These are phyloP conservation scores for Hippolais icterina DNA, from an alignment of 2,113 vertebrate genomes.

Conservation along the genomic window DNA sequence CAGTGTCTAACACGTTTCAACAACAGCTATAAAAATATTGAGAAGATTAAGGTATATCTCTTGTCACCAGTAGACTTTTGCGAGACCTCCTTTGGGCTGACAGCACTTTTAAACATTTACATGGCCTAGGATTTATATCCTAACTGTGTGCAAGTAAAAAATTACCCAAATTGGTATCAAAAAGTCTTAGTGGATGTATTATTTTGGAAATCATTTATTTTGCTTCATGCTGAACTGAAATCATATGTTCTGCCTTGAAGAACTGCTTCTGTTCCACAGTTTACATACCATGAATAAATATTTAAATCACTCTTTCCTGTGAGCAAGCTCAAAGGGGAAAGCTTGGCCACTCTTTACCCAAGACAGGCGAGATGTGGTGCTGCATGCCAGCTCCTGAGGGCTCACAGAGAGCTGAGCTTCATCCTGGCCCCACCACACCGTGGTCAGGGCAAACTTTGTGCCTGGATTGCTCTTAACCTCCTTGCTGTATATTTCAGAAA, in stretches of 20 bases:
- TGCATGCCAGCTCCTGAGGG: accelerated
- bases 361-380: neutral
- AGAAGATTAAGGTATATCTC: constrained; percentile 26
- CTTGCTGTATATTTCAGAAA: neutral
- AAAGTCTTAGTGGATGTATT: neutral
- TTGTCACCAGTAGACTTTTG: neutral
- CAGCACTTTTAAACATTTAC: constrained; percentile 36
- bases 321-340: neutral
- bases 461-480: neutral
- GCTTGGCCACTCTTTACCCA: neutral
- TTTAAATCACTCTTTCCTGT: constrained; percentile 1
- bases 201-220: constrained; percentile 47
- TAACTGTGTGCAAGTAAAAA: neutral
- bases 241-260: neutral
- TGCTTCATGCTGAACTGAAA: constrained; percentile 28
- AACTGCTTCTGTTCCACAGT: constrained; percentile 12
- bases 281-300: neutral
- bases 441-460: neutral
- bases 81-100: neutral
- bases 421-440: accelerated
- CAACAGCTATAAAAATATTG: constrained; percentile 3
- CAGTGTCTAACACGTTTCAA: neutral
- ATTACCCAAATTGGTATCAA: constrained; percentile 16
- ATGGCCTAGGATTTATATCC: neutral
- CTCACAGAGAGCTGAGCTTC: neutral